phyloP scores from a whole-genome alignment of 2,797 vertebrate genomes.

The Bufotes viridis region DNA sequence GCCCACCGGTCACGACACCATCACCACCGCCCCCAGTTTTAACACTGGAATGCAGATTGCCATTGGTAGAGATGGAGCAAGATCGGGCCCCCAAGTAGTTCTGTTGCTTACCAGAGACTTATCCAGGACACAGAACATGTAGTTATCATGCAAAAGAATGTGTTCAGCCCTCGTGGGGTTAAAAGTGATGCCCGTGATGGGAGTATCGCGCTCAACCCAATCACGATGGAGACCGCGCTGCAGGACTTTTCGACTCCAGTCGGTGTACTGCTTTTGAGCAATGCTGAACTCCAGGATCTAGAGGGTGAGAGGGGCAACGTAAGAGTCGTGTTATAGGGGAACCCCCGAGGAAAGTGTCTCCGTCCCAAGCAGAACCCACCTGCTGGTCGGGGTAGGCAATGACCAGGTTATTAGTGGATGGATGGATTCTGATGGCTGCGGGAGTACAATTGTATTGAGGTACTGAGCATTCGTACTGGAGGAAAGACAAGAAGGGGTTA shows the following conservation, averaged over 20 bases:
- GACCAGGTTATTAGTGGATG: constrained; percentile 82
- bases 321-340: not conserved
- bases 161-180: constrained; percentile 79
- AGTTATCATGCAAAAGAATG: constrained; percentile 85
- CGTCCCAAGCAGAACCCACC: constrained; percentile 72
- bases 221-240: constrained; percentile 80
- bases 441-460: constrained; percentile 87
- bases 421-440: constrained; percentile 86
- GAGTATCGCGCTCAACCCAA: constrained; percentile 88
- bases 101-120: constrained; percentile 83
- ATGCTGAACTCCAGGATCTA: constrained; percentile 92
- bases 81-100: too few species aligned
- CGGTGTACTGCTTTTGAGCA: constrained; percentile 82
- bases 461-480: constrained; percentile 84
- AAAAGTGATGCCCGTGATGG: constrained; percentile 86
- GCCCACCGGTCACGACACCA: not conserved
- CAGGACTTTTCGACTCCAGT: constrained; percentile 87
- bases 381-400: constrained; percentile 88
- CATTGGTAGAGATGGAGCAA: not conserved
- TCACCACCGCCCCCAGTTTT: too few species aligned
- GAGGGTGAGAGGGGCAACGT: not conserved
- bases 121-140: constrained; percentile 94
- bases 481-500: not conserved
- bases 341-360: not conserved
- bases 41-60: not conserved